These are phyloP conservation scores for Latrodectus elegans DNA, from an alignment of 2,888 invertebrate species.

Conservation along the genomic window DNA sequence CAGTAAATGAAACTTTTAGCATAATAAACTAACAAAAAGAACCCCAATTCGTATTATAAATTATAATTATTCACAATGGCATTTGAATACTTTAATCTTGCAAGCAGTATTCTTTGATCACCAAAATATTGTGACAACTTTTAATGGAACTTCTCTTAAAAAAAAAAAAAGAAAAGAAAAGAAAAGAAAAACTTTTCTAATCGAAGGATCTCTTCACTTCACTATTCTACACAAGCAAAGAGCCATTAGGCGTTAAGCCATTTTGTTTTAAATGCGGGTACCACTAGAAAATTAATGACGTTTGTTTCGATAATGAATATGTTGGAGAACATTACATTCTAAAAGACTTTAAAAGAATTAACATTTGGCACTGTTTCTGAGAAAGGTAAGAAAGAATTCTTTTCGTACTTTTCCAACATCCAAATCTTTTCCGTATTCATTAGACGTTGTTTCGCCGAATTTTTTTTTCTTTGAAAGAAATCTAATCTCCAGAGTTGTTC, in stretches of 20 bases:
- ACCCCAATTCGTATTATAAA: background rate
- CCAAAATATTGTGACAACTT: background rate
- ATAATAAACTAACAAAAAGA: background rate
- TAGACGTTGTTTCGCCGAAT: background rate
- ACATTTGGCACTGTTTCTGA: conserved; percentile 13
- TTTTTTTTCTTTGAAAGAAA: conserved; percentile 1
- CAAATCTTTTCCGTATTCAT: conserved; percentile 29
- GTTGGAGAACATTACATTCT: conserved; percentile 35
- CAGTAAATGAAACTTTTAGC: background rate
- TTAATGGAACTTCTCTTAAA: background rate
- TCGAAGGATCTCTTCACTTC: background rate
- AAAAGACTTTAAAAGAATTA: conserved; percentile 36
- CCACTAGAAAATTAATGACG: conserved; percentile 38
- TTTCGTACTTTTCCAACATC: conserved; percentile 6
- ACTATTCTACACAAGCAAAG: conserved; percentile 5
- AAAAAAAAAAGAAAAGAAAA: background rate
- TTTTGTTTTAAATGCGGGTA: conserved; percentile 30
- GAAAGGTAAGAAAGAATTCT: background rate
- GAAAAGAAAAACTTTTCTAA: background rate
- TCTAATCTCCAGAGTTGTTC: too few species aligned
- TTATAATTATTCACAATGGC: too few species aligned
- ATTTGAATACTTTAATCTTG: too few species aligned
- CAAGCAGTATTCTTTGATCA: background rate
- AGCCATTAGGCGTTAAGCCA: conserved; percentile 24
- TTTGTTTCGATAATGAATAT: conserved; percentile 54